Evolutionary conservation across 1,140 invertebrate species (phyloP), one percentile per base, ranked within the genome.

Genomic region (Venustaconcha ellipsiformis): DNA sequence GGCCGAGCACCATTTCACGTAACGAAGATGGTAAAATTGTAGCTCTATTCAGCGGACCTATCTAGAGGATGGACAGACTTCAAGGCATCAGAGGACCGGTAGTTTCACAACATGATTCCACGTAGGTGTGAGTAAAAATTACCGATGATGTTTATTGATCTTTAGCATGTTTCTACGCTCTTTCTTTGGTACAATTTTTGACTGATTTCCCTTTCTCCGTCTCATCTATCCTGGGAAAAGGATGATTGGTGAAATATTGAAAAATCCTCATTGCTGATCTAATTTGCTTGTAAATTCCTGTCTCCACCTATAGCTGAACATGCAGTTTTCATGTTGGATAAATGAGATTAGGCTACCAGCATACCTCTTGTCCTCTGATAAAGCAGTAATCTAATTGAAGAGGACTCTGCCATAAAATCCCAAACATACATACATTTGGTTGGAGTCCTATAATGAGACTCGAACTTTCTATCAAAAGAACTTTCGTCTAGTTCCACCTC

Each of bases 81-180:
- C 14, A 60, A 8, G 13, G 57, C 70, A 11, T 13, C 66, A 30
- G 15, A 14, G 17, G 64, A 65, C 6, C 14, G 18, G 20, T 65
- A 17, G 1, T 60, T 37, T 14, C 67, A 2, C 67, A 70, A 78
- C 23, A 78, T 68, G 30, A 70, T 66, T 59, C 73, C 70, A 37
- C 60, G 30, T 4, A 78, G 48, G 48, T 73, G 71, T 15, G 55
- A 55, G 30, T 73, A 67, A 66, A 73, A 78, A 23, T 72, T 58
- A 11, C 20, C 20, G 13, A 71, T 70, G 1, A 67, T 70, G 18
- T 57, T 58, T 18, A 78, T 78, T 78, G 71, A 30, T 70, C 67
- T 48, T 78, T 78, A 18, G 71, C 70, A 58, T 73, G 62, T 55
- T 78, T 78, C 71, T 67, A 73, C 6, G 71, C 76, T n/a, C 71